These are phyloP conservation scores for Micronycteris hirsuta DNA, from an alignment of 2,113 vertebrate species.

Conservation along the genomic window DNA sequence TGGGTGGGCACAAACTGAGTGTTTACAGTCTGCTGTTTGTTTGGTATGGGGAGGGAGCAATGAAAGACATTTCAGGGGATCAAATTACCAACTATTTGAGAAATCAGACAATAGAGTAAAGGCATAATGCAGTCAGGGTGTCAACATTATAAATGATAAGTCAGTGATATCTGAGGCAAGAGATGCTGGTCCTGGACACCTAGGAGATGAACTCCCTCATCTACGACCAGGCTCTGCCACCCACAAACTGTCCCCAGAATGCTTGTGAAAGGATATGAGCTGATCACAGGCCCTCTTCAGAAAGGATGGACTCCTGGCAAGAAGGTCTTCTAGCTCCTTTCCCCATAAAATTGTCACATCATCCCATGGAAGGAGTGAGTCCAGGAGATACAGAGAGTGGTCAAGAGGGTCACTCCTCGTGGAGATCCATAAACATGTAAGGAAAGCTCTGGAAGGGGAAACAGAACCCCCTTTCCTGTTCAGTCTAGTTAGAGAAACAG, in stretches of 20 bases:
- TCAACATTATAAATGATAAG: fast-evolving
- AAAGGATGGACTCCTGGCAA: fast-evolving
- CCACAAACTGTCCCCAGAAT: fast-evolving
- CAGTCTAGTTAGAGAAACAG: no score
- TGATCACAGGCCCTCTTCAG: neutral
- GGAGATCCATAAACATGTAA: neutral
- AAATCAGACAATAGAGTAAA: neutral
- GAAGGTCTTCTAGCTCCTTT: neutral
- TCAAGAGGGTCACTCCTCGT: no score
- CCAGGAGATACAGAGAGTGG: neutral
- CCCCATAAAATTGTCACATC: neutral
- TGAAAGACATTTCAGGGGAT: neutral
- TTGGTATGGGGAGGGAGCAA: neutral
- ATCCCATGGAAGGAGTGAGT: no score
- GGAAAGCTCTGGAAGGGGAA: neutral
- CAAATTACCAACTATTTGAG: neutral
- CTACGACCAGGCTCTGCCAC: neutral
- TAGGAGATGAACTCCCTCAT: fast-evolving
- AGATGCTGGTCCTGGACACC: neutral
- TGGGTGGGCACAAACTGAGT: no score
- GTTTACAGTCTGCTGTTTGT: neutral
- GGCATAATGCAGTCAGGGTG: fast-evolving
- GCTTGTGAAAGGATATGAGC: neutral
- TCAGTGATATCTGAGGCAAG: neutral
- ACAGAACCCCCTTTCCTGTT: fast-evolving